A percentile compares a stretch with the other conserved stretches of the same genome.
These are phyloP conservation scores for Spatulosminthurus flaviceps DNA, from an alignment of 2,888 invertebrate genomes.

Conservation along the genomic window DNA sequence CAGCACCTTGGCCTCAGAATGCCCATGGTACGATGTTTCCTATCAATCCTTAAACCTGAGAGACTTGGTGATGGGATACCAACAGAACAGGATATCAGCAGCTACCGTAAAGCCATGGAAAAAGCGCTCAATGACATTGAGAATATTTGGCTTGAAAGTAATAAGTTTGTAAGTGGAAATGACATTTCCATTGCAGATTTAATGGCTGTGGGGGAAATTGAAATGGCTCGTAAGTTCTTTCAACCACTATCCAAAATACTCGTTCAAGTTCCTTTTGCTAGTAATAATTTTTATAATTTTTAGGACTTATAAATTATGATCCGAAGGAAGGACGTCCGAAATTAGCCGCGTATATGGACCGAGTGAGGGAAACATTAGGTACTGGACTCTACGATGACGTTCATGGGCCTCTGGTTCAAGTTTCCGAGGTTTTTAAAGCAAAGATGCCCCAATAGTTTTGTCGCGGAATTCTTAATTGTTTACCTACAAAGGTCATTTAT, in stretches of 20 bases:
- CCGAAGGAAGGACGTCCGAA: slow-evolving; percentile 14
- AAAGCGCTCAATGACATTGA: slow-evolving; percentile 28
- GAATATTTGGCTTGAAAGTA: slow-evolving; percentile 26
- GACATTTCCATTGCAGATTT: slow-evolving; percentile 32
- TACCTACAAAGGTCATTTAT: too few relatives aligned
- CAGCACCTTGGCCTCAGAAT: slow-evolving; percentile 74
- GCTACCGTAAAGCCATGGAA: slow-evolving; percentile 54
- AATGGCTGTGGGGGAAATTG: slow-evolving; percentile 39
- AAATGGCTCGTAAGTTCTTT: slow-evolving; percentile 13
- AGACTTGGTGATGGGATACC: slow-evolving; percentile 69
- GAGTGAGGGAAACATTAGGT: neutral
- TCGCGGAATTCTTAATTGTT: too few relatives aligned
- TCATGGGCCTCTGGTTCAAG: neutral
- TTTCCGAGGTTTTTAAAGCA: slow-evolving; percentile 2
- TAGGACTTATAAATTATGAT: slow-evolving; percentile 11
- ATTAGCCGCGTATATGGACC: slow-evolving; percentile 1
- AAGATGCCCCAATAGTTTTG: neutral
- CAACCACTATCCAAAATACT: neutral
- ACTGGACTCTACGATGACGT: slow-evolving; percentile 21
- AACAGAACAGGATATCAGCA: slow-evolving; percentile 66
- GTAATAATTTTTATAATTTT: neutral
- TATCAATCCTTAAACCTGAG: slow-evolving; percentile 68
- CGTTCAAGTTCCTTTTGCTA: neutral
- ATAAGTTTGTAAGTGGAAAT: slow-evolving; percentile 31
- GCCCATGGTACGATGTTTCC: slow-evolving; percentile 25